Base-by-base conservation (phyloP, 1,140 invertebrate genomes). In the Triops longicaudatus region DNA sequence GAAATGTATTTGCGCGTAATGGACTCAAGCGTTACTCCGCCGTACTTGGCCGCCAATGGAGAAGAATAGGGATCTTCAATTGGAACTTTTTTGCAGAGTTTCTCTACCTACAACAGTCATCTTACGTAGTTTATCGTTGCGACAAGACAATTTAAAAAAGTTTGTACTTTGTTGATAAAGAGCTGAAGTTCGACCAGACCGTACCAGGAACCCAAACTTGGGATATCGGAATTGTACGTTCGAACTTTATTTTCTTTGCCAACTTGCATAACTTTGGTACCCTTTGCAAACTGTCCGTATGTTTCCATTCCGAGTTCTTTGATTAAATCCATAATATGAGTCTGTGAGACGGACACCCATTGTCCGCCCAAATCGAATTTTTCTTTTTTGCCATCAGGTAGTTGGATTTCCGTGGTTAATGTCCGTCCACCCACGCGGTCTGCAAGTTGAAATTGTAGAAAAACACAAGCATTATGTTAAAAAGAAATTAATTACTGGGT, bases 251-350 rank as follows among this genome's bases (percentile, higher is more conserved):
- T 80, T 14, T 80, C 78, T n/a, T 82, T 79, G 7, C 80, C 80
- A 63, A 85, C 79, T 80, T 85, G 83, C 80, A 85, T 80, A 41
- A 83, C 80, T 78, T 86, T 86, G 26, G 63, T 82, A 0, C 85
- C 85, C 17, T 77, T 78, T 26, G 81, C 80, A 80, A 83, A 83
- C 77, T 85, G 84, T 1, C 76, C 76, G 50, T 81, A 82, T 11
- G 79, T 81, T 31, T 81, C 78, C 26, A 81, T 74, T 17, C 78
- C 80, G 26, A 82, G 78, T 37, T 82, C 80, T 43, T 80, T 76
- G 26, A 81, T 63, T 31, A 82, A 72, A 26, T 80, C 72, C 72
- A 82, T 76, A 28, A 82, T 75, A 75, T 82, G 79, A 26, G 79
- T 77, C 72, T 82, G 82, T n/a, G 78, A 80, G n/a, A 80, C 75